A percentile compares a stretch with the other conserved stretches of the same genome.
phyloP scores from a whole-genome alignment of 1,140 invertebrate species.

The Cotesia glomerata region DNA sequence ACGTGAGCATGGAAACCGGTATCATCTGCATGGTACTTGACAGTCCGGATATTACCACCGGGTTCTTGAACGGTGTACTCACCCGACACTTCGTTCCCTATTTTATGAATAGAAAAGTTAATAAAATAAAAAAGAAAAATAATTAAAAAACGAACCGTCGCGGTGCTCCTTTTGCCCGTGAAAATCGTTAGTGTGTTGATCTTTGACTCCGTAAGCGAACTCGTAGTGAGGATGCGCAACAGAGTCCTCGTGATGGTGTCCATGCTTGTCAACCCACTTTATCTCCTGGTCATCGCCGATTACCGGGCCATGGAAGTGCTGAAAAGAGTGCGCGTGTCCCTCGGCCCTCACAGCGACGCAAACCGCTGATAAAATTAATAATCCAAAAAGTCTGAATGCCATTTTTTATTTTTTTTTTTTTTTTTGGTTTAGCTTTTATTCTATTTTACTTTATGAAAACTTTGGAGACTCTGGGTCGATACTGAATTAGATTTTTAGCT shows the following conservation, averaged over 20 bases:
- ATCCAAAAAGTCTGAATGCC: not conserved
- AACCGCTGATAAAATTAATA: not conserved
- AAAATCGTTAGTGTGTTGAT: conserved; percentile 47
- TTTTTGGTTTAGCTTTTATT: too few relatives aligned
- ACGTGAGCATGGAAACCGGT: conserved; percentile 64
- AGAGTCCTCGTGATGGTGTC: conserved; percentile 38
- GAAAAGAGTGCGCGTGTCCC: conserved; percentile 36
- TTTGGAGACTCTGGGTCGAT: too few relatives aligned
- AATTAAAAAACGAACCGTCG: conserved; percentile 31
- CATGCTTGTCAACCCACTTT: conserved; percentile 37
- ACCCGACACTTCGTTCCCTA: conserved; percentile 53
- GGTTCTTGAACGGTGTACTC: conserved; percentile 72
- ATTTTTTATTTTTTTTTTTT: too few relatives aligned
- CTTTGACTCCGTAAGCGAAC: conserved; percentile 46
- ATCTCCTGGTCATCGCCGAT: conserved; percentile 35
- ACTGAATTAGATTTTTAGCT: too few relatives aligned
- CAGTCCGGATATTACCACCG: conserved; percentile 40
- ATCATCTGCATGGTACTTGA: conserved; percentile 38
- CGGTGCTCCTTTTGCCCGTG: conserved; percentile 44
- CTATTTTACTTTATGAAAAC: too few relatives aligned
- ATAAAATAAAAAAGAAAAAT: not conserved
- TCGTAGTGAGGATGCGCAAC: conserved; percentile 48
- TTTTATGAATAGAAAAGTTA: not conserved
- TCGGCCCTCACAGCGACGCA: not conserved
- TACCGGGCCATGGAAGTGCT: conserved; percentile 41